phyloP scores from a whole-genome alignment of 2,113 vertebrate genomes.

The Aphelocoma coerulescens region DNA sequence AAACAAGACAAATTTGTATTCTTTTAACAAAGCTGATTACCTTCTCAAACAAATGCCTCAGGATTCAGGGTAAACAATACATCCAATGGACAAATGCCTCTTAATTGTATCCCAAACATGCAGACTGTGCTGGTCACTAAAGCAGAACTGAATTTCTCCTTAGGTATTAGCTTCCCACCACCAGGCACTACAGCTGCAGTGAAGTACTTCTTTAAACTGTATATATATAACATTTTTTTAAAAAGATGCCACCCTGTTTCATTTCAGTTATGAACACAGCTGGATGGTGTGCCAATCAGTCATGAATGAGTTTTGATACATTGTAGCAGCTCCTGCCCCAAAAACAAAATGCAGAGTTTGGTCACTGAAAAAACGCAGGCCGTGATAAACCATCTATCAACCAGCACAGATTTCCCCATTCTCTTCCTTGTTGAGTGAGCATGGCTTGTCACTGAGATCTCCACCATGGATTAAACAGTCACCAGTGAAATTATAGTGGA shows the following conservation, averaged over 20 bases:
- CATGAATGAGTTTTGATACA: background rate
- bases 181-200: background rate
- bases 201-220: background rate
- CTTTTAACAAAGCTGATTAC: background rate
- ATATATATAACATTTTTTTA: accelerated
- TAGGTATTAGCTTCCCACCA: background rate
- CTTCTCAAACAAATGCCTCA: background rate
- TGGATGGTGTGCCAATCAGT: background rate
- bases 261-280: background rate
- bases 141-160: background rate
- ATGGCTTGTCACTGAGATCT: background rate
- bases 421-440: background rate
- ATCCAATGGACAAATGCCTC: background rate
- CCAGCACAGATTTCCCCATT: background rate
- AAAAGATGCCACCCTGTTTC: background rate
- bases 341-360: background rate
- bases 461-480: background rate
- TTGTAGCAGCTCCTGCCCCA: background rate
- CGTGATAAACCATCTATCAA: background rate
- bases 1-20: background rate
- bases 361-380: background rate
- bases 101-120: background rate
- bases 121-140: background rate
- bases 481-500: background rate
- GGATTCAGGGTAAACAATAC: background rate